phyloP scores from a whole-genome alignment of 2,113 vertebrate genomes.

The Prinia subflava region DNA sequence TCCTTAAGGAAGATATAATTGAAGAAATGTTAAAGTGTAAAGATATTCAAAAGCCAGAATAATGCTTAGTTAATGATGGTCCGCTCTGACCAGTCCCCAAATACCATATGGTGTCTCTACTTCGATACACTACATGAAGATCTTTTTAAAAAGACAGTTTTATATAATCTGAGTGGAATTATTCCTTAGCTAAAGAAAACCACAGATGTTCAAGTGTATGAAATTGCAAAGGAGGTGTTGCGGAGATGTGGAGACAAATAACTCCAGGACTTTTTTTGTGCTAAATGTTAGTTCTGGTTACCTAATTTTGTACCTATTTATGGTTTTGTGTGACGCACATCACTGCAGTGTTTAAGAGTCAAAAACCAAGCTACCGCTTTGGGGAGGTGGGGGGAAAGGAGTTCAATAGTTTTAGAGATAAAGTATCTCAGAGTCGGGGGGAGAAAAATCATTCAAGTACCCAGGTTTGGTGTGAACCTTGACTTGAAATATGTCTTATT shows the following conservation, averaged over 20 bases:
- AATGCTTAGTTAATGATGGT: neutral
- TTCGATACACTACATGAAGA: neutral
- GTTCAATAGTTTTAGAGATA: neutral
- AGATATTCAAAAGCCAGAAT: neutral
- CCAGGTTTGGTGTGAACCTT: neutral
- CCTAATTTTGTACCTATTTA: conserved; percentile 56
- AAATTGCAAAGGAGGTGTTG: conserved; percentile 68
- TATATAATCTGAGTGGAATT: conserved; percentile 59
- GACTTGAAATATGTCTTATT: neutral
- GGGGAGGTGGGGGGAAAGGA: too few species aligned
- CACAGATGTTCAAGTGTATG: conserved; percentile 63
- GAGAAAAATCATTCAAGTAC: neutral
- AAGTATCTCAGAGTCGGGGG: neutral
- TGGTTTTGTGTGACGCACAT: conserved; percentile 17
- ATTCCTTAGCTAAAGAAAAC: conserved; percentile 50
- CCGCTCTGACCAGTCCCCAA: neutral
- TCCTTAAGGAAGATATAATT: neutral
- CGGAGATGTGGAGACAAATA: conserved; percentile 66
- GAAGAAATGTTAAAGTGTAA: neutral
- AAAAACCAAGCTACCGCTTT: neutral
- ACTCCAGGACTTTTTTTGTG: conserved; percentile 40
- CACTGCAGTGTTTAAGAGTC: neutral
- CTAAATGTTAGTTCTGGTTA: conserved; percentile 55
- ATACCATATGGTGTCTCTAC: conserved; percentile 14
- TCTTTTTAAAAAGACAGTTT: conserved; percentile 50